Evolutionary conservation across 2,888 invertebrate species (phyloP).

Genomic region (Eupithecia centaureata): DNA sequence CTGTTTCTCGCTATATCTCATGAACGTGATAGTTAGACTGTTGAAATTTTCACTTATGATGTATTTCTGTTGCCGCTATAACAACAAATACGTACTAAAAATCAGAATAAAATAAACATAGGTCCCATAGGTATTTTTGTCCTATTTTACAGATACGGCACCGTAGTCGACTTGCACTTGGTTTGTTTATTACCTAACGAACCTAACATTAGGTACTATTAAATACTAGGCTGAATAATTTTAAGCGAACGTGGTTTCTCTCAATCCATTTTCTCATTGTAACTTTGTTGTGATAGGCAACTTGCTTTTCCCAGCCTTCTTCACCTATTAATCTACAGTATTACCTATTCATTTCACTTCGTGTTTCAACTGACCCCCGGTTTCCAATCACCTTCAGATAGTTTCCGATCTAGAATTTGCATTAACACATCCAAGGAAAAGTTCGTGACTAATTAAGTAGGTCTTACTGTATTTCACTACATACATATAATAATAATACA

Average conservation of each 20-base stretch:
- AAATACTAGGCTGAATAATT: background rate
- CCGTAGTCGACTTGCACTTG: no score
- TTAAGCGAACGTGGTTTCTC: background rate
- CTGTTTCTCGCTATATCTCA: no score
- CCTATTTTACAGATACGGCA: no score
- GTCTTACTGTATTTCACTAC: slow-evolving; percentile 29
- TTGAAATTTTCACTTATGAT: no score
- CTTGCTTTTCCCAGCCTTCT: background rate
- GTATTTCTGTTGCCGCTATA: no score
- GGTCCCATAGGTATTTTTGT: no score
- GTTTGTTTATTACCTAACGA: no score
- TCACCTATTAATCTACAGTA: background rate
- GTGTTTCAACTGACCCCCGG: background rate
- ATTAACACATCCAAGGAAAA: slow-evolving; percentile 26
- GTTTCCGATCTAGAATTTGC: slow-evolving; percentile 21
- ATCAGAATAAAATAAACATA: no score
- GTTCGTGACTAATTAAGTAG: slow-evolving; percentile 42
- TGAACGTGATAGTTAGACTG: no score
- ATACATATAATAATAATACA: background rate
- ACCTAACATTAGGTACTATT: no score
- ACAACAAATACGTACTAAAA: no score
- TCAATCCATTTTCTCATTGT: background rate
- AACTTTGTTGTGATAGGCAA: background rate
- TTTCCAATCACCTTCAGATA: slow-evolving; percentile 3
- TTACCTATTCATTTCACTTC: background rate